These are phyloP conservation scores for Corythaeola cristata DNA, from an alignment of 2,113 vertebrate genomes.

Conservation along the genomic window DNA sequence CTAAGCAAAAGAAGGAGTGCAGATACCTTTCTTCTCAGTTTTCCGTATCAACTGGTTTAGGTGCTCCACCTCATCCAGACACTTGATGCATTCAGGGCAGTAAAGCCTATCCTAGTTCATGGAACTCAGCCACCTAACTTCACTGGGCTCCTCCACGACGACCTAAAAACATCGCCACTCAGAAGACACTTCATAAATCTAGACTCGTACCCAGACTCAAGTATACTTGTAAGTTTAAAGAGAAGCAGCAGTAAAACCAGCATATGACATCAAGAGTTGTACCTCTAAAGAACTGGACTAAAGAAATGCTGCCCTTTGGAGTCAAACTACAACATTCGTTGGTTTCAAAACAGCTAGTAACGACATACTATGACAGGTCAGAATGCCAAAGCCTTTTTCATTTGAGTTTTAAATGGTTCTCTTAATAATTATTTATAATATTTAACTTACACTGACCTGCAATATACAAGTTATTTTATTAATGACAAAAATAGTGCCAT, in stretches of 20 bases:
- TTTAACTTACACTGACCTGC: background rate
- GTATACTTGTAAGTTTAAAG: background rate
- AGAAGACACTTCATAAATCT: background rate
- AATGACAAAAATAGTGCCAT: background rate
- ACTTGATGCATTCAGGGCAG: background rate
- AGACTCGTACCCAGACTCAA: background rate
- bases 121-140: background rate
- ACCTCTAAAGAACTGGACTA: background rate
- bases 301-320: background rate
- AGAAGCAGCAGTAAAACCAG: background rate
- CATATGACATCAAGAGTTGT: background rate
- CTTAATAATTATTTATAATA: background rate
- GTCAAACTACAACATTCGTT: background rate
- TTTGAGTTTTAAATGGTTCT: background rate
- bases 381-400: background rate
- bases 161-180: background rate
- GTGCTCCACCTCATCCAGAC: background rate
- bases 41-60: background rate
- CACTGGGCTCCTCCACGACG: accelerated
- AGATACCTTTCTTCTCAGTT: background rate
- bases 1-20: background rate
- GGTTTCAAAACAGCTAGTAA: background rate
- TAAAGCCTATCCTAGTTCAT: background rate
- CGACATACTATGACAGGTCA: background rate
- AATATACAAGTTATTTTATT: background rate